phyloP scores from a whole-genome alignment of 2,797 vertebrate species.

The Podarcis lilfordi region DNA sequence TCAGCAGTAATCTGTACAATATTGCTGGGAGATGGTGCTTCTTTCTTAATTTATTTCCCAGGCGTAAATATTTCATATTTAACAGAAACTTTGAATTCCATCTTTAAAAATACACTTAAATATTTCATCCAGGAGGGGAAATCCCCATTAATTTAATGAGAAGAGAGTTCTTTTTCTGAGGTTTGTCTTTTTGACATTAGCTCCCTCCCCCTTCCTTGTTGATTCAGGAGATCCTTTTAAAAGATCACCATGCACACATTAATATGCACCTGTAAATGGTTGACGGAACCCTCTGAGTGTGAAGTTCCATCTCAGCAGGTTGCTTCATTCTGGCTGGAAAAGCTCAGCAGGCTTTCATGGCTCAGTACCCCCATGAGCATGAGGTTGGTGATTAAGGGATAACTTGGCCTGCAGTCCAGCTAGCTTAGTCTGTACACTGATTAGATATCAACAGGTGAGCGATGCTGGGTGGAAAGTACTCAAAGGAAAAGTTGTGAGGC shows the following conservation, averaged over 20 bases:
- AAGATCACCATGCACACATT: fast-evolving
- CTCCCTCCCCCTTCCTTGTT: neutral
- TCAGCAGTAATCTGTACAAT: constrained; percentile 32
- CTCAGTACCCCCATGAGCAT: constrained; percentile 27
- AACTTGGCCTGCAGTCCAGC: constrained; percentile 39
- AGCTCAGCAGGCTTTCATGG: constrained; percentile 18
- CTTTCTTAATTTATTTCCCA: constrained; percentile 47
- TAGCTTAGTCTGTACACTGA: constrained; percentile 14
- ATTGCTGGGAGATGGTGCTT: constrained; percentile 13
- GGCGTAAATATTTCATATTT: constrained; percentile 41
- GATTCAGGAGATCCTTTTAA: neutral
- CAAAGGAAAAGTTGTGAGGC: constrained; percentile 26
- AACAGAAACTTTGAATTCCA: constrained; percentile 31
- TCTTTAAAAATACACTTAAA: constrained; percentile 32
- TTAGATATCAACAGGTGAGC: constrained; percentile 39
- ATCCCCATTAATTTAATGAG: constrained; percentile 5
- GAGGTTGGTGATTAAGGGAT: constrained; percentile 38
- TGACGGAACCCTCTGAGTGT: neutral
- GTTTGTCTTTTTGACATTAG: neutral
- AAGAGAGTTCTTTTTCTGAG: neutral
- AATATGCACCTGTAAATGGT: neutral
- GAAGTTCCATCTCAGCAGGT: constrained; percentile 15
- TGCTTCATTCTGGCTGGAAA: constrained; percentile 31
- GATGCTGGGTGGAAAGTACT: constrained; percentile 29
- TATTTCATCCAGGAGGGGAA: neutral